Conservation (phyloP, 2,888 invertebrate genomes). For the Lasioglossum leucozonium region DNA sequence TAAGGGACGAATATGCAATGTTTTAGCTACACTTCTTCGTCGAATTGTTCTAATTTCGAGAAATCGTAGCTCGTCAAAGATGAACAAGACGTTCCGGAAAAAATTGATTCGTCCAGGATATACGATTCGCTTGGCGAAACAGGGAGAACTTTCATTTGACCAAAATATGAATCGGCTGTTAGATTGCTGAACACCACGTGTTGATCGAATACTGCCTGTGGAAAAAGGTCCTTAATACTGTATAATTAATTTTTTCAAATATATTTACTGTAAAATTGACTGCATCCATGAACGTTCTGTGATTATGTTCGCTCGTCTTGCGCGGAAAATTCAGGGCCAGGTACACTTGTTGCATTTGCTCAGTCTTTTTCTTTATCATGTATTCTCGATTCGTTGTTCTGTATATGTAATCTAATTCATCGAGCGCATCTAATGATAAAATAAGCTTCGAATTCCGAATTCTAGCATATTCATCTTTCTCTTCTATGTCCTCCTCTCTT, state of each 20-base stretch:
- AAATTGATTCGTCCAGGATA: not conserved
- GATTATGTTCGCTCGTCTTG: conserved; percentile 56
- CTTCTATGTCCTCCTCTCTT: conserved; percentile 78
- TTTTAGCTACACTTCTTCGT: not conserved
- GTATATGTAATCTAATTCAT: conserved; percentile 82
- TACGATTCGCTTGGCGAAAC: conserved; percentile 41
- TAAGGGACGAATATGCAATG: conserved; percentile 24
- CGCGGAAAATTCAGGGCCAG: conserved; percentile 64
- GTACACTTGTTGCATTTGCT: conserved; percentile 68
- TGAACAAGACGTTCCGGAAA: not conserved
- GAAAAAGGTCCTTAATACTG: not conserved
- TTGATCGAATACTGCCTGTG: conserved; percentile 58
- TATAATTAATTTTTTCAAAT: not conserved
- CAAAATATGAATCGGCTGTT: not conserved
- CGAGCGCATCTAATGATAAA: conserved; percentile 81
- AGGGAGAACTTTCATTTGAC: not conserved
- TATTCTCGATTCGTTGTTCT: conserved; percentile 83
- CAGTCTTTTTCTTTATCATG: conserved; percentile 75
- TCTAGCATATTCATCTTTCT: conserved; percentile 79
- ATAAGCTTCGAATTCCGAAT: conserved; percentile 81
- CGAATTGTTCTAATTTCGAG: not conserved
- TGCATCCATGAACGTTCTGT: conserved; percentile 69
- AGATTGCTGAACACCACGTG: conserved; percentile 28
- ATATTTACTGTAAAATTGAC: conserved; percentile 71
- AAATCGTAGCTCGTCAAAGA: not conserved